Conservation (phyloP, 2,797 vertebrate genomes). For the Tapirus indicus region DNA sequence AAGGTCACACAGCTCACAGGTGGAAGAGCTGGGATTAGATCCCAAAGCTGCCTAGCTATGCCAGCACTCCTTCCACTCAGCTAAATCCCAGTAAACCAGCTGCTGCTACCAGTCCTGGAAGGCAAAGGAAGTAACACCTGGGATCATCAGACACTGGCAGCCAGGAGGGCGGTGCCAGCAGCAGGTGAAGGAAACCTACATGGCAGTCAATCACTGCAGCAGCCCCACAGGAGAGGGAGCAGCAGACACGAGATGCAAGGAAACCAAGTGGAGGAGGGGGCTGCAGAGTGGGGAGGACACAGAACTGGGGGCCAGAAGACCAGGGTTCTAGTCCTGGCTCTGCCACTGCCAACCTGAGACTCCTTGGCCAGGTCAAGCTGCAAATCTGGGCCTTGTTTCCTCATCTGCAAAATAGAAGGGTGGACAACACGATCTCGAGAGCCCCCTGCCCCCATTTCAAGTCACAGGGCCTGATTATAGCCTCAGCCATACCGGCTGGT, state of each 20-base stretch:
- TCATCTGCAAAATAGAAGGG: background rate
- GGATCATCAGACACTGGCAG: background rate
- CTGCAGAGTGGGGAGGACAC: rapidly evolving
- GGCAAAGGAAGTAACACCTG: slow-evolving; percentile 1
- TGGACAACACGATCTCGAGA: background rate
- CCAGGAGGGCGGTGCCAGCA: background rate
- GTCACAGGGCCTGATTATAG: background rate
- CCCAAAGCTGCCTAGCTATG: background rate
- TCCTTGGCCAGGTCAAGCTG: background rate
- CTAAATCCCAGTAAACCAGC: background rate
- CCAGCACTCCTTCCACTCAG: background rate
- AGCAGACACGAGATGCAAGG: background rate
- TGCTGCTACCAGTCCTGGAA: background rate
- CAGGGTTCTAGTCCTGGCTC: background rate
- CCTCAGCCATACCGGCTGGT: background rate
- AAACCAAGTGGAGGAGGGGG: background rate
- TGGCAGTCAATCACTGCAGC: background rate
- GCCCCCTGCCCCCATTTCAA: background rate
- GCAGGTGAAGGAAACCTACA: background rate
- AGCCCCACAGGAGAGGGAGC: background rate
- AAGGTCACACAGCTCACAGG: background rate
- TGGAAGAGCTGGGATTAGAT: background rate
- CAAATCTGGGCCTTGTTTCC: background rate
- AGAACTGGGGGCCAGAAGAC: background rate
- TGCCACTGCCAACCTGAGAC: background rate